These are phyloP conservation scores for Acinonyx jubatus DNA, from an alignment of 2,113 vertebrate genomes.

Conservation along the genomic window DNA sequence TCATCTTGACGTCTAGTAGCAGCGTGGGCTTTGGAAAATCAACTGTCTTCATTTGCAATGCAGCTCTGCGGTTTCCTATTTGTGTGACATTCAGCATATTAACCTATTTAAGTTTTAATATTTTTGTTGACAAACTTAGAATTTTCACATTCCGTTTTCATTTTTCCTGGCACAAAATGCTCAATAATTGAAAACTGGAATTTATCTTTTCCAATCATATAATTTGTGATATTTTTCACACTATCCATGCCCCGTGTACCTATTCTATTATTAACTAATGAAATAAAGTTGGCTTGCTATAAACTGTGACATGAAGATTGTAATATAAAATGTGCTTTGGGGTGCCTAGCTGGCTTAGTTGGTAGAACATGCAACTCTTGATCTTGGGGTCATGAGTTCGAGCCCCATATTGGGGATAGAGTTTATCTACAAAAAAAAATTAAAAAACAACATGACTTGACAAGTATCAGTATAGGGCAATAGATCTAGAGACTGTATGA, in stretches of 20 bases:
- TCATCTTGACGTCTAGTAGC: background rate
- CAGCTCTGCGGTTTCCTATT: background rate
- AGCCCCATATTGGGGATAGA: background rate
- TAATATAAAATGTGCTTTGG: background rate
- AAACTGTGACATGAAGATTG: background rate
- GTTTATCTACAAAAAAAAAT: background rate
- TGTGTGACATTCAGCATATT: background rate
- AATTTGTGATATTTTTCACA: background rate
- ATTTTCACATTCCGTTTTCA: background rate
- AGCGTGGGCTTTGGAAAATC: rapidly evolving
- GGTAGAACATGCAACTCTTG: background rate
- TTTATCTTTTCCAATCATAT: background rate
- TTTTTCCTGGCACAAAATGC: background rate
- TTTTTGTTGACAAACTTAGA: background rate
- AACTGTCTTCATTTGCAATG: background rate
- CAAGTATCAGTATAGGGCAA: background rate
- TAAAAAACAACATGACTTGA: background rate
- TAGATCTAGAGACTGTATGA: background rate
- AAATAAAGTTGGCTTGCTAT: background rate
- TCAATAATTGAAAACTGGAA: background rate
- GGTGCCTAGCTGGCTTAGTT: background rate
- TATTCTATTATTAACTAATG: background rate
- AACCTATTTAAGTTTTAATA: background rate
- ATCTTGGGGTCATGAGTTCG: background rate
- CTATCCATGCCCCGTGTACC: background rate